Evolutionary conservation across 2,888 invertebrate species (phyloP).

Genomic region (Lepidocyrtoides sp.): DNA sequence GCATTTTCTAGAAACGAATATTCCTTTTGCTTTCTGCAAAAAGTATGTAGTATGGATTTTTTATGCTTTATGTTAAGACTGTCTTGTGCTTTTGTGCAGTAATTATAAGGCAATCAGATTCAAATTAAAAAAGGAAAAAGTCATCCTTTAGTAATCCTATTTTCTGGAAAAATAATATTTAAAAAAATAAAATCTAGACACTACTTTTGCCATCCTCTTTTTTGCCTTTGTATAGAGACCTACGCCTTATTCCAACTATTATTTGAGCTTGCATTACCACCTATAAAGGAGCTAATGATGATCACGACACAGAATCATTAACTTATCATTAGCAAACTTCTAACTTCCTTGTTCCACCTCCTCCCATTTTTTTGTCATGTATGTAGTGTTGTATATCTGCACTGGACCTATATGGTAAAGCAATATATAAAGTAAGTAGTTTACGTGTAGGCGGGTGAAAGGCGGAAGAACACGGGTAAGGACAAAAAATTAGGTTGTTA

Average conservation of each 20-base stretch:
- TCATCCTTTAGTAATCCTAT: neutral
- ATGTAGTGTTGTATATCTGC: neutral
- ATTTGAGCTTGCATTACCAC: neutral
- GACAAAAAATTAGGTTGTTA: constrained; percentile 39
- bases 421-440: neutral
- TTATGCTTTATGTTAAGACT: no score
- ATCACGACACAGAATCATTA: constrained; percentile 31
- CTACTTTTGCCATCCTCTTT: neutral
- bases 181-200: neutral
- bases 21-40: no score
- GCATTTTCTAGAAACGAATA: no score
- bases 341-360: neutral
- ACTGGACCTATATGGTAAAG: neutral
- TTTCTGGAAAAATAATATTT: neutral
- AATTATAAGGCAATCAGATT: constrained; percentile 31
- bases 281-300: constrained; percentile 24
- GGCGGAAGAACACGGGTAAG: neutral
- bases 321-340: constrained; percentile 42
- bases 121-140: neutral
- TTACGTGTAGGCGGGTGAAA: neutral
- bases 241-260: neutral
- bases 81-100: no score
- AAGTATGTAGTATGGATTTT: no score
- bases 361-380: neutral
- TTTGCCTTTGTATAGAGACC: neutral